Percentiles rank a stretch among this genome's conserved stretches.
Conservation (phyloP, 35 echinoderm and acorn worm genomes). For the Apostichopus parvimensis region DNA sequence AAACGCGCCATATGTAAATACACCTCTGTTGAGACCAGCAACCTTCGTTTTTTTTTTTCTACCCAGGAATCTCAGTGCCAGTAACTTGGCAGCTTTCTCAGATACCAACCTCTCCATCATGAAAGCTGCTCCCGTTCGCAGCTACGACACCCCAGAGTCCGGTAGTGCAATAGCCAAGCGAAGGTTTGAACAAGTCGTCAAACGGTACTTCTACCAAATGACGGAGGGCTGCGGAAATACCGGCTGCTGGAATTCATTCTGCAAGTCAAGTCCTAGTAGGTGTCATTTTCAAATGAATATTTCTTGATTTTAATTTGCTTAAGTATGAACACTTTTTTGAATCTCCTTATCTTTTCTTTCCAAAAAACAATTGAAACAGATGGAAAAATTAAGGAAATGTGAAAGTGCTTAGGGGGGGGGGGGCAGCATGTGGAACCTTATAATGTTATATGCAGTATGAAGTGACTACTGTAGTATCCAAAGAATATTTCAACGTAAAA, state of each 20-base stretch:
- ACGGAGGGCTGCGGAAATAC: slow-evolving; percentile 83
- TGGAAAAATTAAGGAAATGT: too few relatives aligned
- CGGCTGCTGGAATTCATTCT: slow-evolving; percentile 83
- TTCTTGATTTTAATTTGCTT: too few relatives aligned
- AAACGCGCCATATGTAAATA: too few relatives aligned
- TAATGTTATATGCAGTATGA: too few relatives aligned
- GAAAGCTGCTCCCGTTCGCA: slow-evolving; percentile 73
- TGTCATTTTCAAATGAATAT: neutral
- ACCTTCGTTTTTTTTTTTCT: neutral
- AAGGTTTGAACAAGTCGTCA: slow-evolving; percentile 74
- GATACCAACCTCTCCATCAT: slow-evolving; percentile 91
- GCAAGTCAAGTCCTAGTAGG: slow-evolving; percentile 57
- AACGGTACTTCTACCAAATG: slow-evolving; percentile 83
- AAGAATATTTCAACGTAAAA: too few relatives aligned
- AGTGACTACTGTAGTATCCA: too few relatives aligned
- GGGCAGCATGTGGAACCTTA: too few relatives aligned
- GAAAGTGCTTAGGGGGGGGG: too few relatives aligned
- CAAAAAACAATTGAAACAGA: too few relatives aligned
- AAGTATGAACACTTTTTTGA: too few relatives aligned
- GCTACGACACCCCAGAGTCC: slow-evolving; percentile 84
- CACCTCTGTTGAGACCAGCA: too few relatives aligned
- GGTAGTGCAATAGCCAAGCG: slow-evolving; percentile 63
- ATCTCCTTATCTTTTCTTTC: too few relatives aligned
- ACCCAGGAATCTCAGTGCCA: slow-evolving; percentile 92
- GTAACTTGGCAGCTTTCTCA: slow-evolving; percentile 87